Evolutionary conservation across 64 coral and sea anemone species (phyloP).

Genomic region (Porites lutea): DNA sequence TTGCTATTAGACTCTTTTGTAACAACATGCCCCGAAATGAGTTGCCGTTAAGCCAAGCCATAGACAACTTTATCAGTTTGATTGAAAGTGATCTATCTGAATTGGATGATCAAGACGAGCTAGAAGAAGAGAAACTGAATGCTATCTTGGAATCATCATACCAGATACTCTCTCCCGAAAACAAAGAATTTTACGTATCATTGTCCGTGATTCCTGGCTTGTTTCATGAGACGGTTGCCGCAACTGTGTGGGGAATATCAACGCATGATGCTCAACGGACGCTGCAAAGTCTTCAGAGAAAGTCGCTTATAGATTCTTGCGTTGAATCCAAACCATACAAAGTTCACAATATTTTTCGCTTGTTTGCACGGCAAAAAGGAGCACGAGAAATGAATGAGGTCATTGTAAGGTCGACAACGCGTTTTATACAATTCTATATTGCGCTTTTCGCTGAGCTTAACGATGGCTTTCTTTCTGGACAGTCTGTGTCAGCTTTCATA

Average conservation of each 20-base stretch:
- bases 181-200: neutral
- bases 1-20: slow-evolving; percentile 27
- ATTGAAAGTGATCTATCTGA: neutral
- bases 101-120: neutral
- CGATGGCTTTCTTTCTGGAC: slow-evolving; percentile 8
- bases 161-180: neutral
- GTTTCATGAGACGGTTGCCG: slow-evolving; percentile 15
- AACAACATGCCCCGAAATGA: neutral
- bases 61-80: neutral
- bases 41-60: neutral
- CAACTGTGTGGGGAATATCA: neutral
- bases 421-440: neutral
- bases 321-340: neutral
- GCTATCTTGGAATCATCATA: neutral
- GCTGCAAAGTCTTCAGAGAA: slow-evolving; percentile 3
- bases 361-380: slow-evolving; percentile 22
- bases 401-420: neutral
- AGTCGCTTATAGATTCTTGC: slow-evolving; percentile 11
- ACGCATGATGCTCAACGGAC: neutral
- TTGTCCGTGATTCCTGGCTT: slow-evolving; percentile 7
- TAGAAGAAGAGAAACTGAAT: neutral
- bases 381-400: neutral
- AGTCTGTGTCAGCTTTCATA: slow-evolving; percentile 3
- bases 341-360: slow-evolving; percentile 13
- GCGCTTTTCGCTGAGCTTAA: neutral